A percentile compares a stretch with the other conserved stretches of the same genome.
These are phyloP conservation scores for Pedionomus torquatus DNA, from an alignment of 2,113 vertebrate species.

Conservation along the genomic window DNA sequence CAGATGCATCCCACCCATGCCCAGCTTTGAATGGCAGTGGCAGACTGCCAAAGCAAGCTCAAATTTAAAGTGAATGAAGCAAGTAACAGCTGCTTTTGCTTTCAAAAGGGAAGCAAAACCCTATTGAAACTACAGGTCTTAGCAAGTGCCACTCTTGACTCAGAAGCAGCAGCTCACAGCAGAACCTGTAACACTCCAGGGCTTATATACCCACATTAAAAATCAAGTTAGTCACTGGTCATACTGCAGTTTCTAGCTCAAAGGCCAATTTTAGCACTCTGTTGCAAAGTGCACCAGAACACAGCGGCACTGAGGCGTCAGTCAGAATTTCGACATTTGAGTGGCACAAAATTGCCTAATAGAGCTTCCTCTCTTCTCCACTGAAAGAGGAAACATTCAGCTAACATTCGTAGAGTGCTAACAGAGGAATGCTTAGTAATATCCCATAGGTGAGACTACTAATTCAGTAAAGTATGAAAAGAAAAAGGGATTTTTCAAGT, in stretches of 20 bases:
- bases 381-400: background rate
- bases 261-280: background rate
- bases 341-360: background rate
- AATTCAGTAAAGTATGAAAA: background rate
- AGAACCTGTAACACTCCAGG: background rate
- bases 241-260: background rate
- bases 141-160: background rate
- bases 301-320: background rate
- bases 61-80: background rate
- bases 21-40: conserved; percentile 15
- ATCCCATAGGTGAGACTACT: background rate
- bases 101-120: conserved; percentile 2
- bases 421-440: background rate
- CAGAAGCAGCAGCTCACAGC: background rate
- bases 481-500: background rate
- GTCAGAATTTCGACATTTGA: background rate
- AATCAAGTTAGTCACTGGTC: background rate
- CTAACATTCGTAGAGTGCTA: background rate
- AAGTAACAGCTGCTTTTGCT: background rate
- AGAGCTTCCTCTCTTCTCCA: background rate
- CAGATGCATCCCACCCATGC: conserved; percentile 23
- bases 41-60: conserved; percentile 30
- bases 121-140: background rate
- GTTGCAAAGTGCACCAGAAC: background rate
- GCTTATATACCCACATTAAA: background rate